These are phyloP conservation scores for Scaeva pyrastri DNA, from an alignment of 2,888 invertebrate species.

Conservation along the genomic window DNA sequence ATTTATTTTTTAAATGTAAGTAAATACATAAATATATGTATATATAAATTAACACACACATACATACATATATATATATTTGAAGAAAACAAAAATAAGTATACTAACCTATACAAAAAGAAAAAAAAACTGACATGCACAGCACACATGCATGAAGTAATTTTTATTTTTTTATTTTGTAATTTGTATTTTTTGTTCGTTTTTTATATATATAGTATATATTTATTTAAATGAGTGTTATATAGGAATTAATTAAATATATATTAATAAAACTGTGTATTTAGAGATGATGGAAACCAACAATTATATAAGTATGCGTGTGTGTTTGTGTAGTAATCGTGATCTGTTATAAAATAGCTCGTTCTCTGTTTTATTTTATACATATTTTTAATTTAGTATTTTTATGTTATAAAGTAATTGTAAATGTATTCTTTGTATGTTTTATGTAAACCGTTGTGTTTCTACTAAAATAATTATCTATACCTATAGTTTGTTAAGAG, in stretches of 20 bases:
- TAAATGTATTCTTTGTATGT: slow-evolving; percentile 39
- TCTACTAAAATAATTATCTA: neutral
- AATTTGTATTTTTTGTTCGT: neutral
- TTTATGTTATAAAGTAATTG: slow-evolving; percentile 26
- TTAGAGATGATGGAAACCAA: slow-evolving; percentile 22
- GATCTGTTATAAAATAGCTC: slow-evolving; percentile 9
- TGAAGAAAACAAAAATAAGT: neutral
- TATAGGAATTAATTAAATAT: neutral
- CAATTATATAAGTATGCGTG: slow-evolving; percentile 7
- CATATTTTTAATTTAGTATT: slow-evolving; percentile 2
- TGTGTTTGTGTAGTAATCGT: slow-evolving; percentile 13
- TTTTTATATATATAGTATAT: neutral
- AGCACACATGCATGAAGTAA: slow-evolving; percentile 11
- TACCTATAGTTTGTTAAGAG: neutral
- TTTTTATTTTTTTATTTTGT: slow-evolving; percentile 2
- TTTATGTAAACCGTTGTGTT: neutral
- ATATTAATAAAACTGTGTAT: neutral
- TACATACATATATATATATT: neutral
- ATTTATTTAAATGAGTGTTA: slow-evolving; percentile 17
- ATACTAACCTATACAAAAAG: neutral
- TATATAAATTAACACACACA: slow-evolving; percentile 14
- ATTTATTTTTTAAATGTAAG: slow-evolving; percentile 41
- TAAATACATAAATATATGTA: neutral
- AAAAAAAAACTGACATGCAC: slow-evolving; percentile 5
- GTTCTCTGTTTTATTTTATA: neutral